These are phyloP conservation scores for Forpus xanthops DNA, from an alignment of 2,797 vertebrate species.

Conservation along the genomic window DNA sequence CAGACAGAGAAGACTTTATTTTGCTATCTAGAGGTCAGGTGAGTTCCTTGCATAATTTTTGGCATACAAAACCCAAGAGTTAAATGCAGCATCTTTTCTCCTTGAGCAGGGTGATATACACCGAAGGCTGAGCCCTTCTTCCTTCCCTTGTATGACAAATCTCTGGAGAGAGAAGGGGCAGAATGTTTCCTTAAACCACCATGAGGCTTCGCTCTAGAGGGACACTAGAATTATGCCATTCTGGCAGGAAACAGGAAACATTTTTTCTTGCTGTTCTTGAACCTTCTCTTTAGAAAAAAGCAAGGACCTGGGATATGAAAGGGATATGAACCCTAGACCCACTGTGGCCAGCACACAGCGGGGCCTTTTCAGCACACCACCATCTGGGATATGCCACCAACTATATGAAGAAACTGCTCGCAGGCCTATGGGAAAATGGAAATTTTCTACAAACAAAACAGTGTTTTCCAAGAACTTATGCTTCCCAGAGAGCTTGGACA, in stretches of 20 bases:
- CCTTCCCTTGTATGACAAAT: not conserved
- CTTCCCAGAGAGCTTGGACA: not conserved
- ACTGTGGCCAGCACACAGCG: not conserved
- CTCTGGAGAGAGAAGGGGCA: not conserved
- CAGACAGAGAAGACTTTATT: not conserved
- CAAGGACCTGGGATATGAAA: not conserved
- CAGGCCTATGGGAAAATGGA: not conserved
- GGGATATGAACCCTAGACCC: not conserved
- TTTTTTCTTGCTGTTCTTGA: conserved; percentile 24
- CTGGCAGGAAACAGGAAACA: not conserved
- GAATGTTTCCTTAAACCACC: not conserved
- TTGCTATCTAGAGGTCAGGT: not conserved
- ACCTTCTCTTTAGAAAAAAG: not conserved
- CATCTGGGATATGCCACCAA: not conserved
- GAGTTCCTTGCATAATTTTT: not conserved
- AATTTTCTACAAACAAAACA: not conserved
- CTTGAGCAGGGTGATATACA: not conserved
- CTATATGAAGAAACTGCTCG: not conserved
- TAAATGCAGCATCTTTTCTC: not conserved
- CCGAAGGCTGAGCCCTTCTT: not conserved
- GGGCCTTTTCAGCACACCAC: not conserved
- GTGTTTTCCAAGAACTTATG: not conserved
- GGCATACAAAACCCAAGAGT: not conserved
- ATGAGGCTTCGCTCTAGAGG: not conserved
- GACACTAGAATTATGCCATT: not conserved